Evolutionary conservation across 2,797 vertebrate species (phyloP), one percentile per base, ranked within the genome.

Genomic region (Channallabes apus): DNA sequence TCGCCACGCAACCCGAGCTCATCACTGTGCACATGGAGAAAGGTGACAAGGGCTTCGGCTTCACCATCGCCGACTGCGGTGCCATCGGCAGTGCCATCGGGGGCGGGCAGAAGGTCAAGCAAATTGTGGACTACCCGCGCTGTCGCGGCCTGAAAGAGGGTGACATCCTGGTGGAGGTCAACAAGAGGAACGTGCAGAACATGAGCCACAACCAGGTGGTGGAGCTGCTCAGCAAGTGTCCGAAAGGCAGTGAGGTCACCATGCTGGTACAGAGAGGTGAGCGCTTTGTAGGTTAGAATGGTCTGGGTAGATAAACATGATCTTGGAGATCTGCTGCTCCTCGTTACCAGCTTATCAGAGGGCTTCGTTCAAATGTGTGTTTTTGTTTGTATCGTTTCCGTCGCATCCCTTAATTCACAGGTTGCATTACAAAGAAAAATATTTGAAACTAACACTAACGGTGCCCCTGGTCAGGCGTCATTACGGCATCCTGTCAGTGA

Each of bases 1-100:
- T 99, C 90, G 98, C 97, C 85, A 99, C 98, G 0, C 98, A 99
- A 90, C 98, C 98, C 0, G 98, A 99, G 93, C 97, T 99, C 84
- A 99, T 99, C 91, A 99, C 98, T 41, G 97, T 99, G 87, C 98
- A 99, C 91, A 99, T 99, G 94, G 97, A 99, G 89, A 99, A 99
- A 91, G 98, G 98, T 61, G 97, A 98, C 32, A 98, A 98, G 95
- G 98, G 98, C 85, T 99, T 99, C 64, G 98, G 98, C 71, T 99
- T 99, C 91, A 99, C 98, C 76, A 99, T 99, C 9, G 97, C 98
- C 0, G 98, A 99, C 93, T 98, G 98, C 20, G 82, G 69, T 22
- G 69, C 15, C 27, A 64, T 75, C 84, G 97, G 97, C 92, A 98
- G 97, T 85, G 96, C 96, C 0, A 96, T 96, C 0, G 97, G 97